Evolutionary conservation across 2,113 vertebrate species (phyloP), one percentile per base, ranked within the genome.

Genomic region (Lucifuga dentata): DNA sequence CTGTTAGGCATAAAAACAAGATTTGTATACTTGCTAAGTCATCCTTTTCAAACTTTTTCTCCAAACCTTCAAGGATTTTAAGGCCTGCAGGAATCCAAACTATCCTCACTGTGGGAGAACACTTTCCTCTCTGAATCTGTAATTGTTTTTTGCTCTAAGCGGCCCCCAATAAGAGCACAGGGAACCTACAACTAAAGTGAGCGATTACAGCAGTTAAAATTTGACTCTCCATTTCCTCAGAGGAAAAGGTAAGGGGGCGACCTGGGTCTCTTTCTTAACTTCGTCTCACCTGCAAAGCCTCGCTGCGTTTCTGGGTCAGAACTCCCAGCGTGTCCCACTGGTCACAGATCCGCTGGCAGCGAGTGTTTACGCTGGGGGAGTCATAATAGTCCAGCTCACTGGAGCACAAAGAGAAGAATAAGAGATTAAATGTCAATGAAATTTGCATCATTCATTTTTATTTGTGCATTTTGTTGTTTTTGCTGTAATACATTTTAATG

Each of bases 331-430:
- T 84, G 80, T 99, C 98, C 98, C 98, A 99, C 84, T 99, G 95
- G 86, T 99, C 98, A 87, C 98, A 99, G 86, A 99, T 99, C 87
- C 93, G 92, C 91, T 99, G 98, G 92, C 97, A 99, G 81, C 97
- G 95, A 81, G 94, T 93, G 32, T 99, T 99, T 75, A 99, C 97
- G 83, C 93, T 99, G 59, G 96, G 96, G 64, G 97, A 99, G 91
- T 99, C 97, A 0, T 98, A 99, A 86, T 99, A 99, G 88, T 99
- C 96, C 94, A 99, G 90, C 95, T 99, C 98, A 78, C 98, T 99
- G 69, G 1, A 53, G 45, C 20, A 78, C 73, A 62, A n/a, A 80
- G 40, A 63, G 9, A 69, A 2, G 7, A 13, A 63, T 9, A 36
- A 35, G 15, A 21, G 23, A 17, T 10, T 26, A 17, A n/a, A 38